These are phyloP conservation scores for Agonum fuliginosum DNA, from an alignment of 2,888 invertebrate genomes.

Conservation along the genomic window DNA sequence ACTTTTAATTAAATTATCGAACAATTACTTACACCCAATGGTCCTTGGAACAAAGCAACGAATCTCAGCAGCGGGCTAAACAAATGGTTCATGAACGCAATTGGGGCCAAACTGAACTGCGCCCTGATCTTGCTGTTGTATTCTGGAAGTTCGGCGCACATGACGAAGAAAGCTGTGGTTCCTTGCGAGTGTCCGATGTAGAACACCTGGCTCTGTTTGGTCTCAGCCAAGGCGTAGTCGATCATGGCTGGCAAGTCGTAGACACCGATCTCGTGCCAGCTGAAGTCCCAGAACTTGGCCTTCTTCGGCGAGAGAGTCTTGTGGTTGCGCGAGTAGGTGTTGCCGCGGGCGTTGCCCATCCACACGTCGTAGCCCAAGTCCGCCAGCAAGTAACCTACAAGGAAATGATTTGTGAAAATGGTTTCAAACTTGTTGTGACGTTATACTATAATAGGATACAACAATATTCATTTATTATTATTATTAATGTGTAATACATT, in stretches of 20 bases:
- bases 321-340: conserved; percentile 75
- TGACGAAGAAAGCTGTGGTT: conserved; percentile 81
- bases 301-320: conserved; percentile 64
- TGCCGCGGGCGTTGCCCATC: conserved; percentile 56
- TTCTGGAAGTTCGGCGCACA: conserved; percentile 79
- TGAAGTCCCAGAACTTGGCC: conserved; percentile 71
- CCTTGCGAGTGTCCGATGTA: conserved; percentile 91
- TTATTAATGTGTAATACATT: no score
- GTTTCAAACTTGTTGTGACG: no score
- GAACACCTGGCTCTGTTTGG: conserved; percentile 78
- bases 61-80: conserved; percentile 68
- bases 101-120: conserved; percentile 82
- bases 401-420: no score
- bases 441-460: no score
- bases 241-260: conserved; percentile 89
- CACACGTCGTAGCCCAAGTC: conserved; percentile 51
- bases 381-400: conserved; percentile 44
- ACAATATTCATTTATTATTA: no score
- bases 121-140: conserved; percentile 81
- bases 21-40: conserved; percentile 63
- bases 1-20: no score
- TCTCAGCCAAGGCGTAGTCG: conserved; percentile 78
- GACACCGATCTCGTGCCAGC: conserved; percentile 89
- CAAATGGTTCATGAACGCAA: conserved; percentile 78
- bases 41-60: conserved; percentile 64